Base-by-base conservation (phyloP, 2,797 vertebrate genomes). In the Hapalemur alaotrensis region DNA sequence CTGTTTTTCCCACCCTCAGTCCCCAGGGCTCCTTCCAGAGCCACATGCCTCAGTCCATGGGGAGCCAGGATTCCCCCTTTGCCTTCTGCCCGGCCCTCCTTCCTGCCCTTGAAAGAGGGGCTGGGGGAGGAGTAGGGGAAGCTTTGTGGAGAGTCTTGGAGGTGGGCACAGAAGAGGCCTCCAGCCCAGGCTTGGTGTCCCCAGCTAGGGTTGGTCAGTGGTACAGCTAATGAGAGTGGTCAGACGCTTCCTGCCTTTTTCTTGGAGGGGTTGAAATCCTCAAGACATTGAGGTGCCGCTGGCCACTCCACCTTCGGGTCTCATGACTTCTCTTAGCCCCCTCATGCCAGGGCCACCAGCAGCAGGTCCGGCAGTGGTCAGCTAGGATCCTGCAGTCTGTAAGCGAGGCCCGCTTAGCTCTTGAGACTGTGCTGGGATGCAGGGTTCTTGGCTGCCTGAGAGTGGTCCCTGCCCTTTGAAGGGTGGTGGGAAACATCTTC, bases 61-160 rank as follows among this genome's bases (percentile, higher is more conserved):
- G 46, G 57, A 59, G 28, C 30, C 57, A 80, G 14, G 38, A n/a
- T 23, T 52, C 17, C 7, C 5, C 4, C 4, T 72, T 57, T 54
- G 48, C 28, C 20, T 54, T 91, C 41, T 18, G 7, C 41, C 30
- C n/a, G 70, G n/a, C 18, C 25, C 32, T 83, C 63, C 18, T 67
- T 73, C 46, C 35, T 83, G 50, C 3, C n/a, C 43, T 75, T 38
- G 48, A 70, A 89, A 59, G n/a, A 81, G 28, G 28, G 13, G 4
- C 2, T 25, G 9, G 8, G 9, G 5, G 52, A 59, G 3, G n/a
- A 63, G 25, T 2, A 2, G 9, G 43, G 8, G 15, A 48, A n/a
- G 10, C 14, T 35, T 10, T 35, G 59, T 35, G 69, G 81, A 14
- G 75, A 43, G 38, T 50, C 57, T 41, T 23, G 23, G 80, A 69